Conservation (phyloP, 2,113 vertebrate genomes). For the Gallinago jamesoni region DNA sequence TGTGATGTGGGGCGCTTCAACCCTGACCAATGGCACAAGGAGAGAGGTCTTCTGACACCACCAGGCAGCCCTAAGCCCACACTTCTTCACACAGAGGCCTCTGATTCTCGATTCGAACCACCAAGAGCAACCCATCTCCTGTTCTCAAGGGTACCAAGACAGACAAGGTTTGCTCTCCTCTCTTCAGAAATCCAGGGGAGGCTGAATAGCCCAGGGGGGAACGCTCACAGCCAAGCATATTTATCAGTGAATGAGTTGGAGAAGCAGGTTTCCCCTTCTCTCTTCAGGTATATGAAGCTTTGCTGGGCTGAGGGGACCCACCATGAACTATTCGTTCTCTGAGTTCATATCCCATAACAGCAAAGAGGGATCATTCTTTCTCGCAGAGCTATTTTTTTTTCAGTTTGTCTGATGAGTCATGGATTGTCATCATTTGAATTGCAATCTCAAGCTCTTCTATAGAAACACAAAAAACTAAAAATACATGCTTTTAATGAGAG, state of each 20-base stretch:
- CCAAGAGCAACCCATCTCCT: neutral
- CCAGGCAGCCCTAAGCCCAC: neutral
- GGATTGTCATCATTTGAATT: conserved; percentile 23
- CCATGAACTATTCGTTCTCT: neutral
- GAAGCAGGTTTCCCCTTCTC: neutral
- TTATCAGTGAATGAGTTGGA: neutral
- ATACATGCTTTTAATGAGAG: conserved; percentile 38
- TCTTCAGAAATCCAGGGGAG: neutral
- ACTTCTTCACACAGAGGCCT: neutral
- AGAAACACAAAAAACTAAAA: conserved; percentile 44
- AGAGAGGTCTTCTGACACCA: neutral
- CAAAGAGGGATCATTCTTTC: neutral
- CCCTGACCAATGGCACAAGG: neutral
- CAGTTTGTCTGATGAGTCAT: conserved; percentile 41
- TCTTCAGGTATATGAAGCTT: neutral
- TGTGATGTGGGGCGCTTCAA: neutral
- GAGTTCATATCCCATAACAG: neutral
- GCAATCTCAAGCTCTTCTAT: conserved; percentile 22
- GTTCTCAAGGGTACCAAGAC: neutral
- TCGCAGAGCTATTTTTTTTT: neutral
- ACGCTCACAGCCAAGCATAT: neutral
- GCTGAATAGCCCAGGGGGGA: neutral
- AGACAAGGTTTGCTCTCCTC: neutral
- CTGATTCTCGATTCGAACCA: neutral
- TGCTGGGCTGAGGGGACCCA: neutral